Conservation (phyloP, 2,888 invertebrate genomes). For the Tachystola acroxantha region DNA sequence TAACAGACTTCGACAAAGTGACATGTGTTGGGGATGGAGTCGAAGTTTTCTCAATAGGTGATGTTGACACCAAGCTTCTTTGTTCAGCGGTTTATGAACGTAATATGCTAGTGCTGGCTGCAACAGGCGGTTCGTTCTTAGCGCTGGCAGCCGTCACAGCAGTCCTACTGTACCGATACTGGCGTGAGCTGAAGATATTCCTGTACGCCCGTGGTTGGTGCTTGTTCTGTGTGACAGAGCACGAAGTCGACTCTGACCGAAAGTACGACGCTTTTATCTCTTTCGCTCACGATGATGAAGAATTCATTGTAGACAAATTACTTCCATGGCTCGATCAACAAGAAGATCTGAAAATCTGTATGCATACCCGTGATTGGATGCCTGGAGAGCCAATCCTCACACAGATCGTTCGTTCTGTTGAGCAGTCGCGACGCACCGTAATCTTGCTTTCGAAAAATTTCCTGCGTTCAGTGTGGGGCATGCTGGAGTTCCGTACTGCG, state of each 20-base stretch:
- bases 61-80: constrained; percentile 15
- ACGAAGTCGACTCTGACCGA: constrained; percentile 23
- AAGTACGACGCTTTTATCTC: constrained; percentile 89
- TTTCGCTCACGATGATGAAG: constrained; percentile 86
- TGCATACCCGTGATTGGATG: constrained; percentile 86
- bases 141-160: constrained; percentile 4
- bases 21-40: constrained; percentile 16
- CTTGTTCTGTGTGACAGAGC: constrained; percentile 16
- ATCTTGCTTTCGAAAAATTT: constrained; percentile 27
- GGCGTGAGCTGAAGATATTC: constrained; percentile 19
- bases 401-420: constrained; percentile 84
- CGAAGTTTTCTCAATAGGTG: background rate
- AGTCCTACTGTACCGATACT: constrained; percentile 16
- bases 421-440: constrained; percentile 70
- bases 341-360: constrained; percentile 71
- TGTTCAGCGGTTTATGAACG: constrained; percentile 19
- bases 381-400: constrained; percentile 85
- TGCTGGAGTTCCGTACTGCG: constrained; percentile 80
- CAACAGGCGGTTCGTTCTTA: constrained; percentile 12
- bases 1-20: constrained; percentile 16
- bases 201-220: constrained; percentile 17
- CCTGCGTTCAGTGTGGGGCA: constrained; percentile 73
- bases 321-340: constrained; percentile 81
- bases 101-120: constrained; percentile 6
- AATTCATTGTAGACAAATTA: constrained; percentile 81